Conservation (phyloP, 2,113 vertebrate genomes). For the Electrona antarctica region DNA sequence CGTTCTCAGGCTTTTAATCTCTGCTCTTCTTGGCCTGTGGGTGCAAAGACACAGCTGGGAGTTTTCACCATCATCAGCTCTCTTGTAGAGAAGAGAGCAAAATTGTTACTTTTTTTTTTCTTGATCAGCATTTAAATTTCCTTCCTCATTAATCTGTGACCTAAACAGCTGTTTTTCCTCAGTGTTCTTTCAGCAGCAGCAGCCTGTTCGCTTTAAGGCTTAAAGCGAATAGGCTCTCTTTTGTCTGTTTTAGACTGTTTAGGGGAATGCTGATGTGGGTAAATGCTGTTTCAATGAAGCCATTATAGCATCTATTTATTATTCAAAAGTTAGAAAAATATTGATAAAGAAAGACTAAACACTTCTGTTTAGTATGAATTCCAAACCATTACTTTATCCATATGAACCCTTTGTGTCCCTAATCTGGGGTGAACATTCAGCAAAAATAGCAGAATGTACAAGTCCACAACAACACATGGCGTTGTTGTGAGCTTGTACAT, state of each 20-base stretch:
- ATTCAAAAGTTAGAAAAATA: background rate
- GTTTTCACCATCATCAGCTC: constrained; percentile 60
- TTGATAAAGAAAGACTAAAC: background rate
- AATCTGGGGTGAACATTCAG: no score
- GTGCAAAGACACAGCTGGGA: constrained; percentile 71
- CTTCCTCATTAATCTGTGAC: constrained; percentile 29
- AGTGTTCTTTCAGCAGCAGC: constrained; percentile 3
- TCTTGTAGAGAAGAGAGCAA: constrained; percentile 48
- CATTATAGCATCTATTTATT: background rate
- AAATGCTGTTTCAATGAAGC: background rate
- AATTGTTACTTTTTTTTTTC: constrained; percentile 43
- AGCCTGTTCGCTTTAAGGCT: background rate
- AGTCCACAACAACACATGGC: no score
- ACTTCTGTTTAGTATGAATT: background rate
- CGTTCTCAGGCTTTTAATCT: constrained; percentile 70
- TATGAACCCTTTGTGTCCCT: no score
- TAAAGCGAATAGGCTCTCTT: background rate
- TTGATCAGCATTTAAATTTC: constrained; percentile 32
- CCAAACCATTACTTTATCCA: background rate
- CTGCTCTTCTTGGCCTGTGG: constrained; percentile 56
- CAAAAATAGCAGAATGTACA: no score
- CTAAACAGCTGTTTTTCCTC: constrained; percentile 26
- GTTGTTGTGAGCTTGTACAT: no score
- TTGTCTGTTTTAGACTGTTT: constrained; percentile 4
- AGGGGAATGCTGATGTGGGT: background rate